phyloP scores from a whole-genome alignment of 2,797 vertebrate genomes.

The Rhabdomys pumilio region DNA sequence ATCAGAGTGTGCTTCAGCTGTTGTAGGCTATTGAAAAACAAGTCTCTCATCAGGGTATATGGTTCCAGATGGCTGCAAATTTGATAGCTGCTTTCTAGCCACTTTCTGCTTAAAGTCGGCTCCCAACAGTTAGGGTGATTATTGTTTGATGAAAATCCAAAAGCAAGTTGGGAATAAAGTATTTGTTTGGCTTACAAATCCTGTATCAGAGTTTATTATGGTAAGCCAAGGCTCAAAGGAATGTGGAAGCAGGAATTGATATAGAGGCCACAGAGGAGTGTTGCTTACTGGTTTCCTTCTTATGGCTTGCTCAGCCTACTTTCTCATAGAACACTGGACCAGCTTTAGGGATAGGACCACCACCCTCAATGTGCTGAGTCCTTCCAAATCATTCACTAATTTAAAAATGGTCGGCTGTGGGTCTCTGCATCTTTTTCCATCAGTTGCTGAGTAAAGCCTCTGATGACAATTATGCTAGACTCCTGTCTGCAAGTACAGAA shows the following conservation, averaged over 20 bases:
- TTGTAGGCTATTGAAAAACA: no score
- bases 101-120: no score
- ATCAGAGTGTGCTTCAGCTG: no score
- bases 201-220: neutral
- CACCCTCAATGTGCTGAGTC: neutral
- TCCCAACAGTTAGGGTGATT: neutral
- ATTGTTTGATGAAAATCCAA: neutral
- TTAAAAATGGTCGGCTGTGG: neutral
- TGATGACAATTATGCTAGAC: neutral
- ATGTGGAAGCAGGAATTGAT: neutral
- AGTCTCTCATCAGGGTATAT: no score
- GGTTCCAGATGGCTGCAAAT: no score
- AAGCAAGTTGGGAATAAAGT: neutral
- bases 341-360: neutral
- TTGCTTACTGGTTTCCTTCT: neutral
- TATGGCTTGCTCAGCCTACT: neutral
- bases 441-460: neutral
- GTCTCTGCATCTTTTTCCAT: neutral
- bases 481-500: neutral
- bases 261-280: neutral
- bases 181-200: neutral
- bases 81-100: no score
- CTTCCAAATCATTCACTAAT: neutral
- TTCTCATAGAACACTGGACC: neutral
- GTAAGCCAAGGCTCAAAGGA: neutral